Base-by-base conservation (phyloP, 1,140 invertebrate species). In the Anastrepha obliqua region DNA sequence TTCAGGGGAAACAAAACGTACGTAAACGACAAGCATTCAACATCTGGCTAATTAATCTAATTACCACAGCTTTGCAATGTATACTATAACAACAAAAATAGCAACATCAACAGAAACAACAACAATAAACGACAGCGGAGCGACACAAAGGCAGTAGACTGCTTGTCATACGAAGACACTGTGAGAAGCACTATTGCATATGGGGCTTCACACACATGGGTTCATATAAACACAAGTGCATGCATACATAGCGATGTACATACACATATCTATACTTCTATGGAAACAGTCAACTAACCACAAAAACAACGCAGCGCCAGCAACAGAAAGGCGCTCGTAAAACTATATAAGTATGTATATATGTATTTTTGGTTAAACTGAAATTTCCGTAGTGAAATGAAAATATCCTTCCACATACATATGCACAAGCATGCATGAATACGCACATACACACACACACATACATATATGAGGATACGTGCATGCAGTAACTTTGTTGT, bases 21-120 rank as follows among this genome's bases (percentile, higher is more conserved):
- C 67, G 74, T 11, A 78, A 55, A 55, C 74, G 44, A 81, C 47
- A 81, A 81, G 74, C 74, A 81, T 81, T 58, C 47, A 81, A 81
- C 74, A 81, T 81, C 74, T 81, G 74, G 74, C 74, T 81, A 81
- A 81, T 81, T 81, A 81, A 81, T 81, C 74, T 81, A 81, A 81
- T 81, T 81, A 81, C 74, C 74, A 81, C 74, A 81, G 55, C 47
- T 81, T 81, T 55, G 74, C 74, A 55, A 81, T 81, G 74, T 15
- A 81, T 42, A 74, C 15, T 17, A 51, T 0, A 13, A n/a, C 44
- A n/a, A n/a, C 44, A 74, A 17, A 58, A 42, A 81, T 5, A n/a
- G 8, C 7, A 13, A 29, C n/a, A 29, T 11, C 44, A 47, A 74
- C 44, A 13, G 5, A 67, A 6, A 5, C 29, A 67, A 67, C 39